Evolutionary conservation across 2,797 vertebrate species (phyloP), one percentile per base, ranked within the genome.

Genomic region (Hybognathus amarus): DNA sequence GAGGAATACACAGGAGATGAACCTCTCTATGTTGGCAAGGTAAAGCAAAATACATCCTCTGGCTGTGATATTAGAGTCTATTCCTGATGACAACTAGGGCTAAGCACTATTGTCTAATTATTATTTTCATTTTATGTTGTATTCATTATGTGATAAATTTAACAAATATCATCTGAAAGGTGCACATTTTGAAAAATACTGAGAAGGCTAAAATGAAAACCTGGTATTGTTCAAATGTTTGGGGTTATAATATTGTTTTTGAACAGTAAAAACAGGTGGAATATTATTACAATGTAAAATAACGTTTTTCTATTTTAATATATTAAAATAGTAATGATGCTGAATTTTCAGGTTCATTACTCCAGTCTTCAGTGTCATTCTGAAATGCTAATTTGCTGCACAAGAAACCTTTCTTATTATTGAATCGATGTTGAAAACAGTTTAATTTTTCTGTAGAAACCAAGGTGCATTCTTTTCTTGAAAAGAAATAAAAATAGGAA

Each of bases 21-120:
- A 77, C 97, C 96, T 11, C 95, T 97, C 85, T 97, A 98, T 79
- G 96, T 98, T 38, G 97, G 97, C 84, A 98, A 98, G 96, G 97
- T 98, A 95, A 89, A 91, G 70, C 30, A 38, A 61, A 27, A 47
- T 59, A 80, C 30, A 70, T 71, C 6, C 15, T 42, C 15, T 50
- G 22, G 22, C 63, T 79, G 11, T 67, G 2, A 68, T 77, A 30
- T 77, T 64, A 2, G 0, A 20, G 18, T 76, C 5, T 54, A 63
- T 74, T 61, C 40, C 20, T 80, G 7, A 17, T 70, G 24, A 70
- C 52, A 61, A 45, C 36, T 56, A 68, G n/a, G n/a, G n/a, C 13
- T 70, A 13, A 70, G 42, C 24, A 15, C 24, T 63, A 27, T 15
- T 63, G 24, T 63, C 30, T 3, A 30, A 63, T 30, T 63, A 30